phyloP scores from a whole-genome alignment of 2,113 vertebrate genomes.

The Anolis carolinensis region DNA sequence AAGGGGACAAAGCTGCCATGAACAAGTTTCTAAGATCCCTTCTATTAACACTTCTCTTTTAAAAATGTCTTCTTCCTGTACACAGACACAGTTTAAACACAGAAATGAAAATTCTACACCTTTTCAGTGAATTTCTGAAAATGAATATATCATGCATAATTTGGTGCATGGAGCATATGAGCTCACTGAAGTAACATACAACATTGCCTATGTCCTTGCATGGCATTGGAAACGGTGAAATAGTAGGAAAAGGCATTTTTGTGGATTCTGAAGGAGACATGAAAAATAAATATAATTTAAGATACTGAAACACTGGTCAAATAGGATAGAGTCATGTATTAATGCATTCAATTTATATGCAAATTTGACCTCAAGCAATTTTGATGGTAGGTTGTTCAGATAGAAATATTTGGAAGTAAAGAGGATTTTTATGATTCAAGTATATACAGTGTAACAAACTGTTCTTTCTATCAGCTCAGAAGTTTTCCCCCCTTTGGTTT shows the following conservation, averaged over 20 bases:
- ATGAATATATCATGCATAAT: constrained; percentile 56
- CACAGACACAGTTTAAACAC: too few species aligned
- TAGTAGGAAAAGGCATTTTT: constrained; percentile 12
- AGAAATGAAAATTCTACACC: neutral
- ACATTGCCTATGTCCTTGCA: neutral
- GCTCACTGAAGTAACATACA: constrained; percentile 16
- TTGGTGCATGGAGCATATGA: constrained; percentile 47
- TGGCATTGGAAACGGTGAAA: constrained; percentile 42
- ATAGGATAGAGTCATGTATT: constrained; percentile 35
- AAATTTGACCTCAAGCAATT: constrained; percentile 32
- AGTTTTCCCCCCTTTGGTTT: neutral
- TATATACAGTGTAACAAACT: neutral
- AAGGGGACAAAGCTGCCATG: too few species aligned
- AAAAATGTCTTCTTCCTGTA: too few species aligned
- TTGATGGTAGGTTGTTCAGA: constrained; percentile 43
- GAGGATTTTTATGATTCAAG: neutral
- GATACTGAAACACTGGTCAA: constrained; percentile 38
- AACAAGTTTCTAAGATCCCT: too few species aligned
- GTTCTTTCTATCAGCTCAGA: neutral
- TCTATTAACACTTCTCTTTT: too few species aligned
- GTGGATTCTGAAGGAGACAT: neutral
- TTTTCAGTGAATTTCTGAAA: too few species aligned
- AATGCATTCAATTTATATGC: constrained; percentile 48
- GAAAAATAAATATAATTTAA: neutral
- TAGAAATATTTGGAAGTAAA: constrained; percentile 4